phyloP scores from a whole-genome alignment of 30 jellyfish, hydroid and myxozoan species.

The Phacellophora camtschatica region DNA sequence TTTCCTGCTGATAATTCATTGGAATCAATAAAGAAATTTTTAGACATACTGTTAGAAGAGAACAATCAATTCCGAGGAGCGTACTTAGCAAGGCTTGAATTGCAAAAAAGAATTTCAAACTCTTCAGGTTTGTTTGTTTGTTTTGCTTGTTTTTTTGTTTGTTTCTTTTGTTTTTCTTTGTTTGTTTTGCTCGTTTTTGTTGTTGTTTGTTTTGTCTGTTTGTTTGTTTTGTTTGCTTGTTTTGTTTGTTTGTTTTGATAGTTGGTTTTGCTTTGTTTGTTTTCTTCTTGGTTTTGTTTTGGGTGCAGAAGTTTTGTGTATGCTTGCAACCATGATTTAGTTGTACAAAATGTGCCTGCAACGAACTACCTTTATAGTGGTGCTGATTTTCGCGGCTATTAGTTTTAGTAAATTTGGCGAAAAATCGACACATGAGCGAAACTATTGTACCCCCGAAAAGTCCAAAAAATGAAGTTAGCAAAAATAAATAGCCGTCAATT shows the following conservation, averaged over 20 bases:
- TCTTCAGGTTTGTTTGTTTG: no score
- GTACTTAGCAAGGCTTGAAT: conserved; percentile 67
- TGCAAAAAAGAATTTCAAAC: conserved; percentile 32
- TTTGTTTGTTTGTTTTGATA: not conserved
- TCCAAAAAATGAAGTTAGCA: no score
- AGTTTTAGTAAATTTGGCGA: no score
- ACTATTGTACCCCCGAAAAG: no score
- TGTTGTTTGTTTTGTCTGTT: not conserved
- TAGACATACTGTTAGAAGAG: conserved; percentile 14
- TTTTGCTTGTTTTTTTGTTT: not conserved
- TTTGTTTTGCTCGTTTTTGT: not conserved
- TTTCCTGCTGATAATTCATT: conserved; percentile 13
- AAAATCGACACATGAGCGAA: no score
- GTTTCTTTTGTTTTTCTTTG: not conserved
- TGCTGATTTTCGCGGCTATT: no score
- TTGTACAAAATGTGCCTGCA: no score
- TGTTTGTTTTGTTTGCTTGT: not conserved
- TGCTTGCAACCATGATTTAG: no score
- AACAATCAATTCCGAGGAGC: conserved; percentile 67
- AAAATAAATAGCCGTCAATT: no score
- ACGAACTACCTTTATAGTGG: no score
- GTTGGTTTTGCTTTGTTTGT: not conserved
- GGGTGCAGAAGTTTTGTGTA: not conserved
- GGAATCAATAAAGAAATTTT: conserved; percentile 9
- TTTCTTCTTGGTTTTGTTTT: not conserved